Evolutionary conservation across 2,113 vertebrate genomes (phyloP), one percentile per base, ranked within the genome.

Genomic region (Drymodes brunneopygia): DNA sequence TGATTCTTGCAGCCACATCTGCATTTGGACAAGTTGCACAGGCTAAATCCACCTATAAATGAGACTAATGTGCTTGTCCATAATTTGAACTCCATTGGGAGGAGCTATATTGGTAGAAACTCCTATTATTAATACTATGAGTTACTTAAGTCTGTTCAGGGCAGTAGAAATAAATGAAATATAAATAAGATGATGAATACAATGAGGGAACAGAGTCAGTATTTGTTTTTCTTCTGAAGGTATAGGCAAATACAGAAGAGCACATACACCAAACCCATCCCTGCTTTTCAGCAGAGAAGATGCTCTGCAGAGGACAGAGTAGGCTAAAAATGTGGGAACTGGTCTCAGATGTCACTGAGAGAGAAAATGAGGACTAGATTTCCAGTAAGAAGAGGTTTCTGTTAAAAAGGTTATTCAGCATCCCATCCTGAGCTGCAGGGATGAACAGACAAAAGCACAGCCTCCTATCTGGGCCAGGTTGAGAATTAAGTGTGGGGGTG

Each of bases 151-250:
- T 80, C 87, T 91, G 51, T 90, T 87, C 84, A n/a, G 50, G 85
- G 62, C 72, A 81, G 64, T 44, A 93, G 87, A 90, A 93, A 91
- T 64, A 92, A 86, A 95, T 70, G 7, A 93, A 85, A 94, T 54
- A 57, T 77, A 82, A 80, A 87, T 82, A 54, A 77, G 47, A 25
- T 66, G 47, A 70, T 66, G 38, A 87, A 81, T 70, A 83, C 8
- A 70, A 58, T 38, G 42, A 93, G 29, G 25, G 44, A 77, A 77
- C 23, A 69, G 1, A 1, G 25, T 61, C 42, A 42, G 74, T 92
- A 67, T 83, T 87, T 81, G 64, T 24, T 75, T 87, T 91, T 45
- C 14, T 35, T 45, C n/a, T 9, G 1, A 75, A 61, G 38, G 57
- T 31, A 87, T 82, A 75, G 13, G 24, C 66, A 91, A 87, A 81